Conservation (phyloP, 2,113 vertebrate genomes). For the Poecile atricapillus region DNA sequence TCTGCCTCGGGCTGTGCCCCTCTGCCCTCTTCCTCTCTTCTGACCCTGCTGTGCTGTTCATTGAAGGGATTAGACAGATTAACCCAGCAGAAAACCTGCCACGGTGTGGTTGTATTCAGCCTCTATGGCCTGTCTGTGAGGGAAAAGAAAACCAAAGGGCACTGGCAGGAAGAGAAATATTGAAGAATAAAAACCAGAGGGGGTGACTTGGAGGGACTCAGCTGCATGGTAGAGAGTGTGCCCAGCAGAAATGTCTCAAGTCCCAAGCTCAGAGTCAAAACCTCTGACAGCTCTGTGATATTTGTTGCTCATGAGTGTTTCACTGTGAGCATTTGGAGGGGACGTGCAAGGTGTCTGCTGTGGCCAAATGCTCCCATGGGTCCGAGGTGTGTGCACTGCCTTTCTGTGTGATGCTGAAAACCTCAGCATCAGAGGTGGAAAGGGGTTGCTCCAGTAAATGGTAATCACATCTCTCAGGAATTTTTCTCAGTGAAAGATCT, state of each 20-base stretch:
- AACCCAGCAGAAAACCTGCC: neutral
- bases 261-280: neutral
- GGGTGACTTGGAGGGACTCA: neutral
- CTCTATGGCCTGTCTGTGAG: neutral
- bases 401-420: neutral
- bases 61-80: neutral
- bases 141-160: neutral
- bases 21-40: neutral
- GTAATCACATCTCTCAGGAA: rapidly evolving
- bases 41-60: neutral
- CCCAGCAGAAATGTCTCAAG: neutral
- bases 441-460: neutral
- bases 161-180: neutral
- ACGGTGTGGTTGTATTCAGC: neutral
- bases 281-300: neutral
- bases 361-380: rapidly evolving
- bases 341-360: neutral
- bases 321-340: neutral
- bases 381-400: neutral
- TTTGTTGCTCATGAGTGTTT: neutral
- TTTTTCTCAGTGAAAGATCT: neutral
- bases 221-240: neutral
- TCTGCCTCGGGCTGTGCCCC: neutral
- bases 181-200: neutral
- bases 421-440: neutral